phyloP scores from a whole-genome alignment of 2,113 vertebrate genomes.

The Gila orcuttii region DNA sequence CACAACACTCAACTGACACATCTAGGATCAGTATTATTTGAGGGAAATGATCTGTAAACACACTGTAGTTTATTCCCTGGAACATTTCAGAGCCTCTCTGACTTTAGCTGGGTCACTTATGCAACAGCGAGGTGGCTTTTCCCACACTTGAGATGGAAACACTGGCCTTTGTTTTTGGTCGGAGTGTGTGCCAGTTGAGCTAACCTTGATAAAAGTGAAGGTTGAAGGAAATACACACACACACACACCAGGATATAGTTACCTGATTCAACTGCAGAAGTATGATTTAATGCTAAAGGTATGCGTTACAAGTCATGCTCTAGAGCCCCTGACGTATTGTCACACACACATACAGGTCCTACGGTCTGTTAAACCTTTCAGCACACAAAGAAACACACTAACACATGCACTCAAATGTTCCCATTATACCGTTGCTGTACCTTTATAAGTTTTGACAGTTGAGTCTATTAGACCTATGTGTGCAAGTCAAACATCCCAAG shows the following conservation, averaged over 20 bases:
- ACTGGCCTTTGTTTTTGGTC: constrained; percentile 11
- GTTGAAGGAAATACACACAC: constrained; percentile 18
- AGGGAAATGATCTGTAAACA: not conserved
- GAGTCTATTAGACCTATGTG: not conserved
- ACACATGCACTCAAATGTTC: not conserved
- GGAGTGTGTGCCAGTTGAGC: not conserved
- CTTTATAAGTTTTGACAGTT: not conserved
- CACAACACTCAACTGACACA: not conserved
- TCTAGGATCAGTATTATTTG: constrained; percentile 10
- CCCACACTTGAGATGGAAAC: constrained; percentile 37
- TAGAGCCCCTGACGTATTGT: constrained; percentile 5
- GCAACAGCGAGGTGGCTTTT: constrained; percentile 21
- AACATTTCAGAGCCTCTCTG: not conserved
- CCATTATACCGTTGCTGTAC: not conserved
- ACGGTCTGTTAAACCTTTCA: constrained; percentile 12
- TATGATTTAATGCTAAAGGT: constrained; percentile 43
- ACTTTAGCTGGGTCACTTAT: constrained; percentile 17
- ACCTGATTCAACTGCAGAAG: constrained; percentile 41
- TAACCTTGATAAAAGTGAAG: constrained; percentile 43
- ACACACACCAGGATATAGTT: constrained; percentile 23
- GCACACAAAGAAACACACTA: not conserved
- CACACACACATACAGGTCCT: not conserved
- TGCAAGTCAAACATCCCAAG: constrained; percentile 24
- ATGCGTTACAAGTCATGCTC: constrained; percentile 28
- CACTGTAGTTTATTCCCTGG: not conserved